phyloP scores from a whole-genome alignment of 2,888 invertebrate genomes.

The Xestoiulus laeticollis region DNA sequence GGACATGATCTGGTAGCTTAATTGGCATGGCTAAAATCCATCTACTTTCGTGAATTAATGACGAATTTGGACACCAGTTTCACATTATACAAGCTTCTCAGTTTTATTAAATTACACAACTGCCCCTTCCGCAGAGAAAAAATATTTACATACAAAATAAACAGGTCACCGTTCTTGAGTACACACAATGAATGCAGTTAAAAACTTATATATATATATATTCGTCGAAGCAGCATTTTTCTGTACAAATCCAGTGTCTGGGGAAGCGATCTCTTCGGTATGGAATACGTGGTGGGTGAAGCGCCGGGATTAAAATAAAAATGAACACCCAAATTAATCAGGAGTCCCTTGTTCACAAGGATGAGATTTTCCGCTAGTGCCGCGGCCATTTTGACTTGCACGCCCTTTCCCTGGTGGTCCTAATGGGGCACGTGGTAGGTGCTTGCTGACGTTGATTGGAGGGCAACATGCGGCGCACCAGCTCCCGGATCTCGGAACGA shows the following conservation, averaged over 20 bases:
- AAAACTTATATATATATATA: not conserved
- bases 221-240: not conserved
- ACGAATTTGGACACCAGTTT: not conserved
- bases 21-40: no score
- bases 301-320: not conserved
- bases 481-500: slow-evolving; percentile 34
- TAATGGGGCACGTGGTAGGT: not conserved
- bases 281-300: no score
- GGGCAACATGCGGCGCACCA: slow-evolving; percentile 35
- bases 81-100: not conserved
- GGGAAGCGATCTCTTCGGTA: no score
- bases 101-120: not conserved
- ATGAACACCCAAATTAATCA: not conserved
- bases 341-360: not conserved
- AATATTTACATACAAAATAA: not conserved
- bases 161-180: not conserved
- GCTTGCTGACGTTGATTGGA: not conserved
- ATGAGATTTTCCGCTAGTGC: not conserved
- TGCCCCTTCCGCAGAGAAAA: not conserved
- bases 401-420: not conserved
- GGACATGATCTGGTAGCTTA: no score
- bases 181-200: not conserved
- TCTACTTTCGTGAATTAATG: no score
- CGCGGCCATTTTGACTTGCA: not conserved
- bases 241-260: not conserved